Evolutionary conservation across 1,140 invertebrate species (phyloP), one percentile per base, ranked within the genome.

Genomic region (Oscheius sp.): DNA sequence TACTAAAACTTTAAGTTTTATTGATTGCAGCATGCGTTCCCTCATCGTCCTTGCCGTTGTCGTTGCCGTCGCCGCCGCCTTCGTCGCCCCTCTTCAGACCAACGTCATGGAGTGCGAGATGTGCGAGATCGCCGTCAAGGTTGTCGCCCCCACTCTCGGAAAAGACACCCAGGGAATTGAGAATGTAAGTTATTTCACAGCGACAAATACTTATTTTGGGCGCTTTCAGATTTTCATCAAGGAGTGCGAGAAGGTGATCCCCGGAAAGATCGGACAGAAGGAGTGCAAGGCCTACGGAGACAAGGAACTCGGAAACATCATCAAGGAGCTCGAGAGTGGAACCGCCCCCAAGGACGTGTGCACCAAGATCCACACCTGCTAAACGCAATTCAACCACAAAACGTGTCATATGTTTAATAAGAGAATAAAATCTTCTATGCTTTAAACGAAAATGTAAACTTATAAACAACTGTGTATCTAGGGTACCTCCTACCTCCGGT

Each of bases 341-440:
- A 71, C 69, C 23, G 69, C 69, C 7, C 69, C 69, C 20, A 65
- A 71, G 34, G 69, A 71, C 26, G 69, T 71, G 13, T 71, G 69
- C 35, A 64, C 38, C 38, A 63, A 71, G 28, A 35, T 63, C 49
- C 38, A 55, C 29, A 46, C 58, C 29, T 71, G 69, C n/a, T 55
- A 55, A 55, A 55, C 28, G 23, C 28, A 13, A 20, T 64, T 45
- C 45, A 13, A 26, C 18, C 49, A 42, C 42, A 29, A 46, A 31
- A n/a, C 26, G 3, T 46, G 2, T 64, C 62, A 38, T 42, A 7
- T 42, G n/a, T 42, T 7, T 42, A 42, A 42, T 42, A 42, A 42
- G 28, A 55, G n/a, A n/a, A n/a, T n/a, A n/a, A n/a, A n/a, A n/a
- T n/a, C n/a, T n/a, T n/a, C n/a, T n/a, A n/a, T n/a, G n/a, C n/a